Conservation (phyloP, 2,113 vertebrate genomes). For the Furnarius figulus region DNA sequence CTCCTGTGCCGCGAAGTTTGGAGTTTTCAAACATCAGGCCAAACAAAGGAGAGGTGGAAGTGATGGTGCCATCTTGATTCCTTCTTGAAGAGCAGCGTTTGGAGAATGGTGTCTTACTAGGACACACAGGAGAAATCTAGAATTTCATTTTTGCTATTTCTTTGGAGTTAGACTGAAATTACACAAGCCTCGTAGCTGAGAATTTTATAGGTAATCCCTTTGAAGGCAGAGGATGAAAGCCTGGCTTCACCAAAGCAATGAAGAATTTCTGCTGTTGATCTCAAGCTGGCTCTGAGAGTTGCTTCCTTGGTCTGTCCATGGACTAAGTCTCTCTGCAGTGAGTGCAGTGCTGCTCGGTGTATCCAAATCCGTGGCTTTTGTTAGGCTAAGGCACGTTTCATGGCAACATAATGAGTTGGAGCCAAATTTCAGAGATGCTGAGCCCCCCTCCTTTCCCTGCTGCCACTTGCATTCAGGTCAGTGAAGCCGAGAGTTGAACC, state of each 20-base stretch:
- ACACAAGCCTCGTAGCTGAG: not conserved
- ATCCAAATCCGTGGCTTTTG: slow-evolving; percentile 4
- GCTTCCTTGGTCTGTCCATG: not conserved
- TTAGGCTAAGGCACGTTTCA: slow-evolving; percentile 25
- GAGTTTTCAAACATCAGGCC: not conserved
- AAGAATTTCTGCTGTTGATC: slow-evolving; percentile 46
- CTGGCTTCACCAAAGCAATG: slow-evolving; percentile 11
- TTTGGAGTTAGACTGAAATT: not conserved
- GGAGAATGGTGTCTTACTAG: not conserved
- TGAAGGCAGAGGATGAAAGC: slow-evolving; percentile 50
- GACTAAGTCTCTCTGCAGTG: not conserved
- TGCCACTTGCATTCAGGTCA: slow-evolving; percentile 9
- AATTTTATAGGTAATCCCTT: slow-evolving; percentile 32
- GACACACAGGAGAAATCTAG: not conserved
- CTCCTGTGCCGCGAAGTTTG: not conserved
- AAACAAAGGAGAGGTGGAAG: not conserved
- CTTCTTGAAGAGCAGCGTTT: not conserved
- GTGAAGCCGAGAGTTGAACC: not conserved
- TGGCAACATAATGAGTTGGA: slow-evolving; percentile 20
- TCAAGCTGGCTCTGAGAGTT: not conserved
- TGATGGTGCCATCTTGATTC: not conserved
- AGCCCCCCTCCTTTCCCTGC: not conserved
- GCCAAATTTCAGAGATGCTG: slow-evolving; percentile 30
- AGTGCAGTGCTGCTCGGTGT: not conserved
- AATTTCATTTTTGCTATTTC: not conserved